Percentiles rank a stretch among this genome's conserved stretches.
phyloP scores from a whole-genome alignment of 2,797 vertebrate genomes.

The Leptodactylus fallax region DNA sequence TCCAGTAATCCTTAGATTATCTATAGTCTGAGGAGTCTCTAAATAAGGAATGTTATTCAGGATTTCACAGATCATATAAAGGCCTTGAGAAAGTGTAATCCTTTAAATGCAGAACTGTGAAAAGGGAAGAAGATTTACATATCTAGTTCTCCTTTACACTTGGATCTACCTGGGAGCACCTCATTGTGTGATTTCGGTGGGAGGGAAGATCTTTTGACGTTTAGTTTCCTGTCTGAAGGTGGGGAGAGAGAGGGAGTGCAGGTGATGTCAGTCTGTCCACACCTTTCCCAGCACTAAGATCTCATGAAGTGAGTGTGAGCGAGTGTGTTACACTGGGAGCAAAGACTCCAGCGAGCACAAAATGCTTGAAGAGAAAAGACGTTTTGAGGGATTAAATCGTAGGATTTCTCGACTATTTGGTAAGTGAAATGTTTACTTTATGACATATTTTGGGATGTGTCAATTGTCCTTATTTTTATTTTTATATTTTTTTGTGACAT shows the following conservation, averaged over 20 bases:
- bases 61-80: too few relatives aligned
- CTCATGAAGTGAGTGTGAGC: slow-evolving; percentile 3
- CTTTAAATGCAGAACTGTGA: background rate
- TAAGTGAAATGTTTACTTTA: background rate
- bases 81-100: too few relatives aligned
- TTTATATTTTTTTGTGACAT: too few relatives aligned
- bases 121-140: background rate
- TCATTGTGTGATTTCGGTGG: slow-evolving; percentile 49
- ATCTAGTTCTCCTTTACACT: background rate
- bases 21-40: too few relatives aligned
- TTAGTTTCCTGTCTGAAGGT: slow-evolving; percentile 39
- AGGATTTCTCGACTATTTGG: background rate
- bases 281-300: background rate
- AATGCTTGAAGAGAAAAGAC: slow-evolving; percentile 48
- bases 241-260: slow-evolving; percentile 27
- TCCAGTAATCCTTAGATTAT: too few relatives aligned
- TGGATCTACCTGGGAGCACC: slow-evolving; percentile 9
- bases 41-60: too few relatives aligned
- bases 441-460: background rate
- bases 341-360: background rate
- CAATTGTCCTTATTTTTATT: too few relatives aligned
- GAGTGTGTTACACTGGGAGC: background rate
- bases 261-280: slow-evolving; percentile 41
- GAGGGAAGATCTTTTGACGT: slow-evolving; percentile 48
- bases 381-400: background rate